Conservation (phyloP, 1,140 invertebrate species). For the Pseudomyrmex concolor region DNA sequence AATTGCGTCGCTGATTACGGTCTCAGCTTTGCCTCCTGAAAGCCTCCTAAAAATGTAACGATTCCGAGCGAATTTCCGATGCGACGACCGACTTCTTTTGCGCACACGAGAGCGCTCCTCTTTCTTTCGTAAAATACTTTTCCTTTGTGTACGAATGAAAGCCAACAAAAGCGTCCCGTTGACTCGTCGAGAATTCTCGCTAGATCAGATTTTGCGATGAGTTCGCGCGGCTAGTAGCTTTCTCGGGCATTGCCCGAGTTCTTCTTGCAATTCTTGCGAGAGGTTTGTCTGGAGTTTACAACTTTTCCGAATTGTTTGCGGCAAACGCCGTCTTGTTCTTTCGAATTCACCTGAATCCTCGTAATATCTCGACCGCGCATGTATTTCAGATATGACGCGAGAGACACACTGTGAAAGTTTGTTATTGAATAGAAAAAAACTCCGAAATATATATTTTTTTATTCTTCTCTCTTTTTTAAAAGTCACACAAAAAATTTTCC, state of each 20-base stretch:
- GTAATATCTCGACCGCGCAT: conserved; percentile 29
- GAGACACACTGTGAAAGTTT: conserved; percentile 32
- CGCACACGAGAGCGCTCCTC: not conserved
- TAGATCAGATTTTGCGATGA: conserved; percentile 43
- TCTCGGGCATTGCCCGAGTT: conserved; percentile 28
- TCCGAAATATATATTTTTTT: too few species aligned
- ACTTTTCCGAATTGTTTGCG: conserved; percentile 35
- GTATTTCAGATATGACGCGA: conserved; percentile 15
- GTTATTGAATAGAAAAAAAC: conserved; percentile 19
- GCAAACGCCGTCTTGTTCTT: conserved; percentile 40
- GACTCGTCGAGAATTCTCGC: conserved; percentile 29
- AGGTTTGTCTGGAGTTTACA: conserved; percentile 40
- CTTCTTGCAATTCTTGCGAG: conserved; percentile 25
- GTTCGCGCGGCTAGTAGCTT: conserved; percentile 26
- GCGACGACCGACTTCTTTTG: not conserved
- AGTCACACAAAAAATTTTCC: too few species aligned
- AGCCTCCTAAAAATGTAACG: conserved; percentile 52
- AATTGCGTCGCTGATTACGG: conserved; percentile 8
- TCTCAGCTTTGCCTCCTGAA: not conserved
- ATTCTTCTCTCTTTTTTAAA: too few species aligned
- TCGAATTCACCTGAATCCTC: conserved; percentile 29
- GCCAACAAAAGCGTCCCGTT: conserved; percentile 34
- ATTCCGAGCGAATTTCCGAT: conserved; percentile 35
- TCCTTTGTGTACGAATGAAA: conserved; percentile 45
- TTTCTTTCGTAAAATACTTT: conserved; percentile 38